Conservation (phyloP, 2,888 invertebrate genomes). For the Hypomecis atomaria region DNA sequence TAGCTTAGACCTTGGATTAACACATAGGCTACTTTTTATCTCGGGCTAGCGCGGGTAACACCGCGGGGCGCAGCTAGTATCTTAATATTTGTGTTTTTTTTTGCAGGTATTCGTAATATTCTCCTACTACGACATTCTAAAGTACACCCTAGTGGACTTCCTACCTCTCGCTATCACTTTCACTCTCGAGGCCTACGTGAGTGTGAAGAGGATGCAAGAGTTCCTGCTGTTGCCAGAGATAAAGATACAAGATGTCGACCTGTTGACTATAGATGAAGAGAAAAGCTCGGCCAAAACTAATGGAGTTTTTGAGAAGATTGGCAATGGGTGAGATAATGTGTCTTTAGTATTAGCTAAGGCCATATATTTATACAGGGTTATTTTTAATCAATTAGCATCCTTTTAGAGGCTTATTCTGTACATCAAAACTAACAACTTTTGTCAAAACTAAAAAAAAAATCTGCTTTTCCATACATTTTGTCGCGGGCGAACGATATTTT, state of each 20-base stretch:
- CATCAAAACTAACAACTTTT: too few relatives aligned
- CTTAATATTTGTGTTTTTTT: background rate
- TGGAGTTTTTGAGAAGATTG: constrained; percentile 76
- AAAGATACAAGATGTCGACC: constrained; percentile 64
- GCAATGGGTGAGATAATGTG: constrained; percentile 68
- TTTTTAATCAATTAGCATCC: too few relatives aligned
- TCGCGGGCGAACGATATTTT: too few relatives aligned
- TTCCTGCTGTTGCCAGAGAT: constrained; percentile 82
- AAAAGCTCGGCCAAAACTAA: constrained; percentile 49
- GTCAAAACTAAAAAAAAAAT: too few relatives aligned
- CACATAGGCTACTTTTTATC: too few relatives aligned
- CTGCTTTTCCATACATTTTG: too few relatives aligned
- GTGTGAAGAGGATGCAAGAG: constrained; percentile 88
- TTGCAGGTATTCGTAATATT: constrained; percentile 88
- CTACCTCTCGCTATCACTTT: constrained; percentile 92
- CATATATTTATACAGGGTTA: too few relatives aligned
- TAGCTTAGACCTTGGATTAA: too few relatives aligned
- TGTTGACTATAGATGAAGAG: constrained; percentile 67
- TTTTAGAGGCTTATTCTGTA: too few relatives aligned
- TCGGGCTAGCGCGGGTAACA: too few relatives aligned
- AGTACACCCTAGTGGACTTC: constrained; percentile 91
- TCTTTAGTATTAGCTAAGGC: too few relatives aligned
- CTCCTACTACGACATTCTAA: constrained; percentile 91
- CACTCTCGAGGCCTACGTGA: constrained; percentile 90
- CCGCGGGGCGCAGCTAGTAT: too few relatives aligned